A percentile compares a stretch with the other conserved stretches of the same genome.
These are phyloP conservation scores for Coccyzus lansbergi DNA, from an alignment of 2,797 vertebrate species.

Conservation along the genomic window DNA sequence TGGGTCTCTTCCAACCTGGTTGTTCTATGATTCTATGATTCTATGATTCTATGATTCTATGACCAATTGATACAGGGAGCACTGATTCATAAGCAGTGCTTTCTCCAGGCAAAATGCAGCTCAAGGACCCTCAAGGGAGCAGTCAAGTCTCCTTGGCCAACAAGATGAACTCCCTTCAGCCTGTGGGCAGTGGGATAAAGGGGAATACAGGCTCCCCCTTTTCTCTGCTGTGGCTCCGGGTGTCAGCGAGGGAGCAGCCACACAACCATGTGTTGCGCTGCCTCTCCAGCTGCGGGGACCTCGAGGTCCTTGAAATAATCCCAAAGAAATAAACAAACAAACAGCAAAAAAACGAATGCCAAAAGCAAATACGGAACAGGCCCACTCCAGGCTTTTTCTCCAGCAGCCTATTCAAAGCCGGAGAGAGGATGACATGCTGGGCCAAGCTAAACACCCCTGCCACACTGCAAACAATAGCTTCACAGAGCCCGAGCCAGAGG, in stretches of 20 bases:
- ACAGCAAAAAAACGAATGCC: neutral
- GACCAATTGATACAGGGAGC: neutral
- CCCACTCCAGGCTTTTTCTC: constrained; percentile 46
- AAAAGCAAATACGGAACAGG: constrained; percentile 62
- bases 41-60: too few relatives aligned
- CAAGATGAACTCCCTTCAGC: neutral
- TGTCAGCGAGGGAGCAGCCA: neutral
- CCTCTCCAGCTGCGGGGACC: constrained; percentile 14
- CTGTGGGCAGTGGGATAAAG: neutral
- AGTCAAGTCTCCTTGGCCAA: neutral
- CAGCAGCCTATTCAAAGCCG: constrained; percentile 46
- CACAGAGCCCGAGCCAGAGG: constrained; percentile 57
- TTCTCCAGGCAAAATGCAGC: neutral
- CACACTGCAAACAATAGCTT: constrained; percentile 66
- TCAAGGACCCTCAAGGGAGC: neutral
- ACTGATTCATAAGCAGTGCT: rapidly evolving
- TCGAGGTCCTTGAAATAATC: constrained; percentile 63
- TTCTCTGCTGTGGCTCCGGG: neutral
- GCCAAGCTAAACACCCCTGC: constrained; percentile 68
- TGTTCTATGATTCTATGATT: too few relatives aligned
- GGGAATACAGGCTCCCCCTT: neutral
- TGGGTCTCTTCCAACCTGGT: too few relatives aligned
- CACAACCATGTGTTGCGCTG: neutral
- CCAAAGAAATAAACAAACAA: constrained; percentile 65
- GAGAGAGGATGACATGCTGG: constrained; percentile 54